Base-by-base conservation (phyloP, 2,888 invertebrate genomes). In the Xanthorhoe spadicearia region DNA sequence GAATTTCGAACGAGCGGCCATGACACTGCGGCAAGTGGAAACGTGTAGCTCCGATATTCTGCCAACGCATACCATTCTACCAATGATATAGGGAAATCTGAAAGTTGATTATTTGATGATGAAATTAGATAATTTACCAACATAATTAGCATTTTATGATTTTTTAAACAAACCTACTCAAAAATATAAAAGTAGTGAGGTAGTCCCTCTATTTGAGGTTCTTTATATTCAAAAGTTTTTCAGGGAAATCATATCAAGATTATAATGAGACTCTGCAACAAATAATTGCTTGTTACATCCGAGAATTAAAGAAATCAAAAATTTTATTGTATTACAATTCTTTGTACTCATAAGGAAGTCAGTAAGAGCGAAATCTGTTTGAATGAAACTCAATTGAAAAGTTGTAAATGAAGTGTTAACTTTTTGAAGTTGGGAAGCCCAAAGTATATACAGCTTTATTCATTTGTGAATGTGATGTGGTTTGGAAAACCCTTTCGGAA, bases 21-120 rank as follows among this genome's bases (percentile, higher is more conserved):
- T 67, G 67, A 67, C 61, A 56, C 56, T 35, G 15, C 28, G 32
- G 51, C 66, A 66, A 66, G 67, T 63, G 67, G 63, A 60, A 43
- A 53, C 48, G 28, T 23, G 15, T 13, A 28, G 58, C 15, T 10
- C 28, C 28, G 15, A 43, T 55, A 62, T 66, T 63, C 50, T 59
- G 28, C 58, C 58, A 55, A 32, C 17, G 17, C 43, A 52, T 2
- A 19, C 7, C 10, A 50, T 19, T 19, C 8, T 19, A 17, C 13
- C n/a, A n/a, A n/a, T n/a, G n/a, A n/a, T n/a, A n/a, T 13, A 13
- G 4, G 38, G 9, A 38, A 35, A 2, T 38, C 13, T 43, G 4
- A 13, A 13, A 13, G 38, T 43, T 13, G 1, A 13, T 43, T 43
- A 13, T 43, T 43, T 43, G 38, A 43, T 43, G 0, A 43, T 43